phyloP scores from a whole-genome alignment of 2,113 vertebrate genomes.

The Anser cygnoides region DNA sequence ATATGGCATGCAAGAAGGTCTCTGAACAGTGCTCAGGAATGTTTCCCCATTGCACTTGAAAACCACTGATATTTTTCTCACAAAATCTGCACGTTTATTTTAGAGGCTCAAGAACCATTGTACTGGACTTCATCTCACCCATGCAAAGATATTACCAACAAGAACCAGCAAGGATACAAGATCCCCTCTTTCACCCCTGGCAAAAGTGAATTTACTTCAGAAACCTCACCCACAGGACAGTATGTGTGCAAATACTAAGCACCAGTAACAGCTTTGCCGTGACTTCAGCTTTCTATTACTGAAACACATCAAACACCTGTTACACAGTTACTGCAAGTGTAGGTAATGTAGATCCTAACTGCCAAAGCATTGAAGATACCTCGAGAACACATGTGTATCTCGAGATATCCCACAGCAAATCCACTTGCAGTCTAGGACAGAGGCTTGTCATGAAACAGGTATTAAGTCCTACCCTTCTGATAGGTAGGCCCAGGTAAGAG shows the following conservation, averaged over 20 bases:
- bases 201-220: background rate
- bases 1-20: rapidly evolving
- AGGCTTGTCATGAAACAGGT: background rate
- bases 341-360: background rate
- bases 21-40: background rate
- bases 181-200: background rate
- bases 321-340: rapidly evolving
- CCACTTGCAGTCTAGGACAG: background rate
- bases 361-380: background rate
- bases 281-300: background rate
- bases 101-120: background rate
- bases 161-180: background rate
- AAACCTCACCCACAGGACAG: background rate
- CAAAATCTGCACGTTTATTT: background rate
- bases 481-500: background rate
- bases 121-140: background rate
- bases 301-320: background rate
- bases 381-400: rapidly evolving
- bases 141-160: background rate
- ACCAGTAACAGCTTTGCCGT: background rate
- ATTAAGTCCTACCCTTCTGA: background rate
- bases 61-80: background rate
- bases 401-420: background rate
- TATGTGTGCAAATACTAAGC: background rate
- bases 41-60: background rate